Evolutionary conservation across 2,888 invertebrate species (phyloP), one percentile per base, ranked within the genome.

Genomic region (Cephus nigrinus): DNA sequence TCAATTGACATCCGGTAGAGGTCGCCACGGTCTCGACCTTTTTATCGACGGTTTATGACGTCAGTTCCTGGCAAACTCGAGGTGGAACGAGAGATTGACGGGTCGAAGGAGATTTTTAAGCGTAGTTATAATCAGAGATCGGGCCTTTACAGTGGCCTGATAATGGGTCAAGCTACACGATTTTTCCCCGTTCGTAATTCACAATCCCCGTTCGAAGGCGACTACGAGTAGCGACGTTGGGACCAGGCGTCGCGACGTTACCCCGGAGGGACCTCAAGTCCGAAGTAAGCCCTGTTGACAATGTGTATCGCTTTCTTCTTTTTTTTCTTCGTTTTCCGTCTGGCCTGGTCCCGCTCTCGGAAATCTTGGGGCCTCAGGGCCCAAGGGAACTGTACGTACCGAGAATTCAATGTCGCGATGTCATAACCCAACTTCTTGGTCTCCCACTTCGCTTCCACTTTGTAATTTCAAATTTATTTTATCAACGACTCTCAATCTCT

Each of bases 91-190:
- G 23, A 55, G 1, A 23, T 23, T 55, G 23, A 55, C 23, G 9
- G 23, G 9, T 55, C 55, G 55, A 55, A 9, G 23, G 23, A 55
- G 23, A 23, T 55, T 23, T 55, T 55, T 23, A 5, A 15, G 15
- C 68, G 33, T 34, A 68, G 76, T 78, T 73, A 55, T 72, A 73
- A 76, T 76, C 68, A 33, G 75, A 33, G 73, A 68, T 69, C 32
- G 34, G 36, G 75, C 9, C 69, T 33, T 12, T 15, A 71, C 55
- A 72, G 71, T 34, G 78, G 71, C 36, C 75, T 40, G 78, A 73
- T 78, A 78, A 78, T 76, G 73, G 75, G 55, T 40, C 68, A 9
- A 30, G n/a, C 69, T 2, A 68, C 75, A 30, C 75, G 75, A 40
- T 15, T 69, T 40, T 36, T 23, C 4, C 4, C 31, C 55, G 68